phyloP scores from a whole-genome alignment of 1,140 invertebrate genomes.

The Myzus persicae region DNA sequence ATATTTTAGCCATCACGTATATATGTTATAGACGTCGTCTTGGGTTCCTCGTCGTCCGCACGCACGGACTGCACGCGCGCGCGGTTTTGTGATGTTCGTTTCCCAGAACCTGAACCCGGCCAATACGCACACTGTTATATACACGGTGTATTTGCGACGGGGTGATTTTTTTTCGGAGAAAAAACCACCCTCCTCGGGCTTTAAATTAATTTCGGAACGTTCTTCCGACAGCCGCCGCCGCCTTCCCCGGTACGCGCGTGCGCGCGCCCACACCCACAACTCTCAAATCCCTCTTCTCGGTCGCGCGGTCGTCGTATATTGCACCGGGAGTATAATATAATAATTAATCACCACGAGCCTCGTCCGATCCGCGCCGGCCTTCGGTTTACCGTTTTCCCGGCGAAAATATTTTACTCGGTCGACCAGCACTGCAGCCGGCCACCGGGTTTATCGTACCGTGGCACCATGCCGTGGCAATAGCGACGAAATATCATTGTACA shows the following conservation, averaged over 20 bases:
- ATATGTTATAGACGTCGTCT: too few relatives aligned
- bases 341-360: slow-evolving; percentile 16
- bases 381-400: background rate
- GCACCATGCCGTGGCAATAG: background rate
- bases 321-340: background rate
- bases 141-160: background rate
- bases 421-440: background rate
- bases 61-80: background rate
- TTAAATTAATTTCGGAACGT: slow-evolving; percentile 49
- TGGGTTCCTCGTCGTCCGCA: background rate
- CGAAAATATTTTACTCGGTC: background rate
- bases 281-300: background rate
- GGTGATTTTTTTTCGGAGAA: background rate
- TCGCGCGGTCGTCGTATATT: background rate
- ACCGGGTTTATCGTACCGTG: too few relatives aligned
- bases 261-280: background rate
- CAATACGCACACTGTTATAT: too few relatives aligned
- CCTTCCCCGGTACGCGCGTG: background rate
- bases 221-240: slow-evolving; percentile 43
- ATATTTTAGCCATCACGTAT: background rate
- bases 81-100: background rate
- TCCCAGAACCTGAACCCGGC: background rate
- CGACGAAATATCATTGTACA: background rate
- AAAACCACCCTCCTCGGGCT: background rate
- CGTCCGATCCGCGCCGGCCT: background rate